Conservation (phyloP, 2,797 vertebrate genomes). For the Botia kubotai region DNA sequence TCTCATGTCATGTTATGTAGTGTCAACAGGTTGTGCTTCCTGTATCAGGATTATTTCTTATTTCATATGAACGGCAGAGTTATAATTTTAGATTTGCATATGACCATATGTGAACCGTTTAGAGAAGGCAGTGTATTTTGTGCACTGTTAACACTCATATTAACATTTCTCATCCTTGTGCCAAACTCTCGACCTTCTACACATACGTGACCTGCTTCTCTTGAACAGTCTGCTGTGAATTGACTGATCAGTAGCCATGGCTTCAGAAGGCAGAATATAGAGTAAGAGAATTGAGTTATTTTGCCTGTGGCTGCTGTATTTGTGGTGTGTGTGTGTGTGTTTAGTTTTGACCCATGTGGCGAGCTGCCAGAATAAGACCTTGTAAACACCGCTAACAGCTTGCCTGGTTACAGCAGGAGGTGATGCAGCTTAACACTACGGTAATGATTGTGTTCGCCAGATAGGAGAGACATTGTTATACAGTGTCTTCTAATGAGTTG, state of each 20-base stretch:
- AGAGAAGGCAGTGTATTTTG: background rate
- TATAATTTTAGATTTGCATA: background rate
- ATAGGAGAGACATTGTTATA: background rate
- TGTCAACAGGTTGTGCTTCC: constrained; percentile 28
- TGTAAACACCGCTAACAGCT: constrained; percentile 14
- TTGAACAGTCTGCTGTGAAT: background rate
- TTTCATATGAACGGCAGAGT: background rate
- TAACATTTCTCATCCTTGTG: background rate
- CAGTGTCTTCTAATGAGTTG: background rate
- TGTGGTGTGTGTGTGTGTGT: background rate
- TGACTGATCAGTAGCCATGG: background rate
- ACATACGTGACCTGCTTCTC: background rate
- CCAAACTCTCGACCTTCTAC: background rate
- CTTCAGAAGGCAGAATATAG: background rate
- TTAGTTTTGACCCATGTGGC: constrained; percentile 6
- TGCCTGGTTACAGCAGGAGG: background rate
- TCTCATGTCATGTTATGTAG: background rate
- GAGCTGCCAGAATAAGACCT: constrained; percentile 5
- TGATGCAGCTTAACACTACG: background rate
- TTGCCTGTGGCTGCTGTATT: constrained; percentile 24
- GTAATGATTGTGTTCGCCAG: background rate
- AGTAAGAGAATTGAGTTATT: background rate
- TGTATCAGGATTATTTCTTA: background rate
- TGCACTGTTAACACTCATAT: background rate
- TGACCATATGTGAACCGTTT: too few relatives aligned